Evolutionary conservation across 2,113 vertebrate genomes (phyloP).

Genomic region (Rutilus rutilus): DNA sequence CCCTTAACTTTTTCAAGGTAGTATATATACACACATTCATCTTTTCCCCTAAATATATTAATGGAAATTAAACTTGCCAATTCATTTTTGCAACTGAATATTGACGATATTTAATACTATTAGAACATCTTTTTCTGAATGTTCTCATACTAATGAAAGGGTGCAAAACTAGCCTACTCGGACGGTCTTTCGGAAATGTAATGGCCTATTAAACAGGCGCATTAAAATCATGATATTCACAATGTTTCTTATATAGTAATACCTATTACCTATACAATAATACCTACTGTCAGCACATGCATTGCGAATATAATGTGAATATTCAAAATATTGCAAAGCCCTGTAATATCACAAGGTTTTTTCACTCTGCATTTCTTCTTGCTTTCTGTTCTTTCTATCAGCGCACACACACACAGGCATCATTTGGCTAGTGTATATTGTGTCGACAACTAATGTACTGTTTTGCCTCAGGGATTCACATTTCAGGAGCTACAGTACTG

Average conservation of each 20-base stretch:
- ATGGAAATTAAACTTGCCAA: neutral
- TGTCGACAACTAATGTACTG: slow-evolving; percentile 47
- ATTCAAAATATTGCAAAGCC: neutral
- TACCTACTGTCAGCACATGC: neutral
- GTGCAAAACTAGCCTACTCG: no score
- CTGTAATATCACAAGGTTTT: neutral
- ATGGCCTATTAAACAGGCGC: neutral
- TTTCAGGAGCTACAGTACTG: slow-evolving; percentile 12
- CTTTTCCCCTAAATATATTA: neutral
- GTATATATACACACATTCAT: neutral
- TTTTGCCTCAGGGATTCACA: slow-evolving; percentile 41
- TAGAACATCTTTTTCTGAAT: neutral
- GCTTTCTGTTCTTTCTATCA: neutral
- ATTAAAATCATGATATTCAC: slow-evolving; percentile 14
- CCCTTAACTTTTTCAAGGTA: neutral
- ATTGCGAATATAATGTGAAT: neutral
- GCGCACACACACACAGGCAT: slow-evolving; percentile 1
- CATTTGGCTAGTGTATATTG: slow-evolving; percentile 29
- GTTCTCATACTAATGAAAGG: neutral
- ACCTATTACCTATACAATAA: no score
- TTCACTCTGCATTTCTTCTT: neutral
- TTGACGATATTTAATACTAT: neutral
- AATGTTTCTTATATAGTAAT: neutral
- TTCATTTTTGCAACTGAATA: neutral
- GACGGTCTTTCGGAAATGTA: neutral